These are phyloP conservation scores for Frieseomelitta varia DNA, from an alignment of 1,140 invertebrate species.

Conservation along the genomic window DNA sequence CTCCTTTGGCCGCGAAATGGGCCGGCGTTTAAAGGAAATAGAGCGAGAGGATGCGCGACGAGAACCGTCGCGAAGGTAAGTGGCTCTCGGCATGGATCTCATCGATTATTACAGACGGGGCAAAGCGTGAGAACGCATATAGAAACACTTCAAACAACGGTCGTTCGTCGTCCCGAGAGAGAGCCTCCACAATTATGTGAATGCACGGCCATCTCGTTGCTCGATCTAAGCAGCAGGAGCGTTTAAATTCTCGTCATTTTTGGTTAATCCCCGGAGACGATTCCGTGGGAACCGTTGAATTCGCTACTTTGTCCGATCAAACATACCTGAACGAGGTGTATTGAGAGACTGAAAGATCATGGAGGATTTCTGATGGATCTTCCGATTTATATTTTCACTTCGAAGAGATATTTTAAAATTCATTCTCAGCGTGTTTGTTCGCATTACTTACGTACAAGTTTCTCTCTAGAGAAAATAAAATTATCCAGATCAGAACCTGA, in stretches of 20 bases:
- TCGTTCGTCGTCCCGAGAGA: not conserved
- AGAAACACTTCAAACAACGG: slow-evolving; percentile 45
- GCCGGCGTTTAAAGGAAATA: not conserved
- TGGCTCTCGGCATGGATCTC: not conserved
- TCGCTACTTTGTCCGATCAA: slow-evolving; percentile 5
- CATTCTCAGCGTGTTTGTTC: no score
- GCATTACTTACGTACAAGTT: no score
- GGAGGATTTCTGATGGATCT: not conserved
- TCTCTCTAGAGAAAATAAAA: no score
- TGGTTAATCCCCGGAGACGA: slow-evolving; percentile 53
- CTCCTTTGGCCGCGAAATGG: not conserved
- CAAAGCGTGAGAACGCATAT: slow-evolving; percentile 43
- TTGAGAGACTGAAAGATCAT: slow-evolving; percentile 7
- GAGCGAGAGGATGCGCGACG: not conserved
- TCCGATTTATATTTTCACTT: no score
- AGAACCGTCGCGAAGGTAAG: not conserved
- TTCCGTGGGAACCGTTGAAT: slow-evolving; percentile 55
- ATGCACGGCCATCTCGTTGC: slow-evolving; percentile 34
- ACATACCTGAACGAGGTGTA: not conserved
- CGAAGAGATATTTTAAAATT: no score
- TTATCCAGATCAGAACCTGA: no score
- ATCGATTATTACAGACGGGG: not conserved
- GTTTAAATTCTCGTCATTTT: slow-evolving; percentile 59
- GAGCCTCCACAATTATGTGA: slow-evolving; percentile 11
- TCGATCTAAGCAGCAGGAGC: slow-evolving; percentile 18